Base-by-base conservation (phyloP, 2,888 invertebrate species). In the Nomada ruficornis region DNA sequence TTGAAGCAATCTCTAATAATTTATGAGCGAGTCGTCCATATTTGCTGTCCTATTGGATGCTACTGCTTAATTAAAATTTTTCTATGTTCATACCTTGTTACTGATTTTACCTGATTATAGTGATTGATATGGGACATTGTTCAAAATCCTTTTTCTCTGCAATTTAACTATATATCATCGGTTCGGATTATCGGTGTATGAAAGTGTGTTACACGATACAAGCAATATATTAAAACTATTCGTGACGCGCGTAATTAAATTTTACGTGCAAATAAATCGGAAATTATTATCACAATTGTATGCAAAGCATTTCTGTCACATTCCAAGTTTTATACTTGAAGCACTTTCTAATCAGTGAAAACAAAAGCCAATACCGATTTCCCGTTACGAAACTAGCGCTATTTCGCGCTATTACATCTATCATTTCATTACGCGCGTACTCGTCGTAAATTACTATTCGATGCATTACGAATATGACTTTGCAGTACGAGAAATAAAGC, bases 1-100 rank as follows among this genome's bases (percentile, higher is more conserved):
- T 59, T 10, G 67, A 26, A 13, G 47, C 72, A 26, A 77, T 54
- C 23, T 82, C 72, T 26, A 84, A 36, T 42, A 84, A 74, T 36
- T 82, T 77, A 0, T 52, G 60, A 2, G 62, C 70, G 47, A 79
- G 20, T 62, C 76, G 60, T 20, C 72, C 63, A 1, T 80, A 77
- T 20, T 71, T 83, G 0, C 7, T 18, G 18, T 65, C 59, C 86
- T 86, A 20, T 52, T 62, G 20, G 67, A 26, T 71, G 9, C 50
- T 15, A 20, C 7, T 15, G 5, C n/a, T 42, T 44, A 2, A 20
- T 10, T 47, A 44, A 23, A 36, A 23, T 2, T 26, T 2, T 20
- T 23, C 11, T 0, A 36, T 7, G 5, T 7, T 54, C 63, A 10
- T 7, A 0, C 20, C 11, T 2, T 47, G 18, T 11, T 13, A 26